phyloP scores from a whole-genome alignment of 2,888 invertebrate species.

The Rotaria macrura region DNA sequence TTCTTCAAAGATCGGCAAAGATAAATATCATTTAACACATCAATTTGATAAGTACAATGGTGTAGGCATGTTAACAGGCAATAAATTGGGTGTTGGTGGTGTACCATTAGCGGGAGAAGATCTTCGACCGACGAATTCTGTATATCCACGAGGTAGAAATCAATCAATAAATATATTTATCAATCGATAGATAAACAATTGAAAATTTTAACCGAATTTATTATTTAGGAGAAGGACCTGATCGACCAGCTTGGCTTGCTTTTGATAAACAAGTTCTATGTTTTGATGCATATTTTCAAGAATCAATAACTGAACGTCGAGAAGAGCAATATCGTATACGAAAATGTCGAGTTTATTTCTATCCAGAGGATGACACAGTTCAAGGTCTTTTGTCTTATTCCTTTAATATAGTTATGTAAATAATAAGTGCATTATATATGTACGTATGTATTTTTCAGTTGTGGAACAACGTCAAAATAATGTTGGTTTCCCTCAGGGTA shows the following conservation, averaged over 20 bases:
- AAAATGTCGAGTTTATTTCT: constrained; percentile 71
- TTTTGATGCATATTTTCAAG: constrained; percentile 45
- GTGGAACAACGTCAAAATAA: constrained; percentile 63
- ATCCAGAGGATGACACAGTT: constrained; percentile 79
- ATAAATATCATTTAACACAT: constrained; percentile 32
- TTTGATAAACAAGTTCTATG: constrained; percentile 69
- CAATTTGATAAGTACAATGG: constrained; percentile 40
- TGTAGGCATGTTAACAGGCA: constrained; percentile 54
- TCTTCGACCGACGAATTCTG: constrained; percentile 57
- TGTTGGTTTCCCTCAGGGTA: constrained; percentile 75
- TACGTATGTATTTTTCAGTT: not conserved
- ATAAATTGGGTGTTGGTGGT: constrained; percentile 59
- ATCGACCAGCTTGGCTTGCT: constrained; percentile 71
- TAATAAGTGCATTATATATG: not conserved
- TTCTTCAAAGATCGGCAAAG: constrained; percentile 25
- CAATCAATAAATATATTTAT: no score
- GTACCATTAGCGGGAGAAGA: constrained; percentile 54
- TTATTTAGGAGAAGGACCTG: constrained; percentile 58
- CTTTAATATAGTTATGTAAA: no score
- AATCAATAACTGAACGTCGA: constrained; percentile 65
- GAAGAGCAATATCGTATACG: constrained; percentile 62
- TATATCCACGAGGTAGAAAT: constrained; percentile 61
- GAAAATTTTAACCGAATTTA: not conserved
- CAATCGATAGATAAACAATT: no score
- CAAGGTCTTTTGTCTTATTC: constrained; percentile 70